Evolutionary conservation across 2,888 invertebrate species (phyloP).

Genomic region (Microplitis manilae): DNA sequence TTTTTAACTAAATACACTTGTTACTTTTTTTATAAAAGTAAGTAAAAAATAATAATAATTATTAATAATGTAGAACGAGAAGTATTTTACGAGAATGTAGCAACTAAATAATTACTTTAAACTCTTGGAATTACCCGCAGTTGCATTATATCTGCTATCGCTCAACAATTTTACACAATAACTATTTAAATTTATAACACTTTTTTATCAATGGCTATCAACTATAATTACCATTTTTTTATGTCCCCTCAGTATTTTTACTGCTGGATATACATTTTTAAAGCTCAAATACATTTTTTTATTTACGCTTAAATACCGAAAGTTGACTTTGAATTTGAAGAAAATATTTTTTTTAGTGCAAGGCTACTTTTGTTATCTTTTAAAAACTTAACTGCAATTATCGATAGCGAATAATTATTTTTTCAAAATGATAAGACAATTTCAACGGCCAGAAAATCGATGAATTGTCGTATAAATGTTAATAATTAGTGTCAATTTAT

Average conservation of each 20-base stretch:
- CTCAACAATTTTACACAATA: not conserved
- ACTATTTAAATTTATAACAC: not conserved
- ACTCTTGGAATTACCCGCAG: not conserved
- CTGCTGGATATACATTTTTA: not conserved
- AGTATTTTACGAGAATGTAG: not conserved
- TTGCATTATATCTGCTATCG: not conserved
- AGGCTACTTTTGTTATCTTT: too few species aligned
- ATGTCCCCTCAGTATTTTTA: too few species aligned
- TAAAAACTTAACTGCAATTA: too few species aligned
- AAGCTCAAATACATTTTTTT: not conserved
- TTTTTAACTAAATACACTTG: too few species aligned
- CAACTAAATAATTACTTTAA: not conserved
- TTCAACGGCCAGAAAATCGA: too few species aligned
- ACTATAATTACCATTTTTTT: not conserved
- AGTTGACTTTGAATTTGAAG: too few species aligned
- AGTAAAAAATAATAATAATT: too few species aligned
- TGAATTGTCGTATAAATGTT: not conserved
- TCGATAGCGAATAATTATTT: too few species aligned
- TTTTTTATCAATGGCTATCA: not conserved
- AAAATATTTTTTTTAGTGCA: too few species aligned
- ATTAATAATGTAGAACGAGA: too few species aligned
- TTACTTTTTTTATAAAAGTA: too few species aligned
- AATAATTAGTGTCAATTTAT: not conserved
- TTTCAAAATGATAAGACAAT: too few species aligned
- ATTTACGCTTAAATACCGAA: not conserved